Conservation (phyloP, 2,113 vertebrate genomes). For the Felis chaus region DNA sequence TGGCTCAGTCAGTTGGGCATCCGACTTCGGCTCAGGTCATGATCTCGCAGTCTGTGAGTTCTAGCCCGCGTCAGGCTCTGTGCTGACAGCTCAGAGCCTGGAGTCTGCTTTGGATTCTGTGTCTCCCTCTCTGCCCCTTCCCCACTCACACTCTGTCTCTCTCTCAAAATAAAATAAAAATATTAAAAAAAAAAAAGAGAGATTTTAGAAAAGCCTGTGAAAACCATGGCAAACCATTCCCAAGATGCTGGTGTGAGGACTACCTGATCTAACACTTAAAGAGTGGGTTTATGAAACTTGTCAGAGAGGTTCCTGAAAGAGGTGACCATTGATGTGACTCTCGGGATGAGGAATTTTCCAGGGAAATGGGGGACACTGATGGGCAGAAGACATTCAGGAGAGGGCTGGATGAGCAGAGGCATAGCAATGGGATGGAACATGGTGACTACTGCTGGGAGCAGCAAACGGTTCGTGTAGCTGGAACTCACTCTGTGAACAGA, state of each 20-base stretch:
- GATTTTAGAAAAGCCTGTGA: background rate
- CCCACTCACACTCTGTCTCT: too few species aligned
- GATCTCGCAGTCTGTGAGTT: too few species aligned
- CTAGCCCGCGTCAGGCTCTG: too few species aligned
- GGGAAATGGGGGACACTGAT: background rate
- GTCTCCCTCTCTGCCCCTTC: too few species aligned
- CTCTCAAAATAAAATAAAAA: too few species aligned
- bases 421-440: background rate
- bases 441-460: background rate
- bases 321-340: fast-evolving
- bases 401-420: background rate
- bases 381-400: background rate
- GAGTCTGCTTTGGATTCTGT: too few species aligned
- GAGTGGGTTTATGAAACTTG: background rate
- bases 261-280: background rate
- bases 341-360: background rate
- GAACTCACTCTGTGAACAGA: background rate
- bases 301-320: background rate
- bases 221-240: background rate
- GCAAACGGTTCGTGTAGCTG: background rate
- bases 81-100: too few species aligned
- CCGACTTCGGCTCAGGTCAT: too few species aligned
- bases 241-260: background rate
- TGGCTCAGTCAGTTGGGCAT: too few species aligned
- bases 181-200: background rate